Conservation (phyloP, 2,888 invertebrate species). For the Catocala fraxini region DNA sequence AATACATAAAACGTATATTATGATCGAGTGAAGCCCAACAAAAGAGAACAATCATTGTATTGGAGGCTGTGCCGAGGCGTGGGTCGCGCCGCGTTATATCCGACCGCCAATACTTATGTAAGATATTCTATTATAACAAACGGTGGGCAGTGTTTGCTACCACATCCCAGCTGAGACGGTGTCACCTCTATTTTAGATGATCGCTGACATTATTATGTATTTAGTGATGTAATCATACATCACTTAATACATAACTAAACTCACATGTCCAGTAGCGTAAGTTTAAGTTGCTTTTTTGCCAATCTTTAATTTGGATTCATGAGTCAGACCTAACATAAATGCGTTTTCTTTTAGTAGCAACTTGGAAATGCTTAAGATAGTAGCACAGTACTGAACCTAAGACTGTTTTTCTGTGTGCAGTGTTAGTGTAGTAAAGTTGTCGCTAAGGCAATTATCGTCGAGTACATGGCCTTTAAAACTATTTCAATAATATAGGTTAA, state of each 20-base stretch:
- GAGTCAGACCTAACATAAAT: too few species aligned
- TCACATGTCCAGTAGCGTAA: too few species aligned
- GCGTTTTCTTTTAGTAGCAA: too few species aligned
- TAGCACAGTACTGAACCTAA: too few species aligned
- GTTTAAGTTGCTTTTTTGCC: too few species aligned
- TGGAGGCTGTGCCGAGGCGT: conserved; percentile 51
- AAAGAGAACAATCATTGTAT: conserved; percentile 50
- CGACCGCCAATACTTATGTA: conserved; percentile 55
- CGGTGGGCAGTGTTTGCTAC: conserved; percentile 61
- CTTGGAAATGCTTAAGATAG: too few species aligned
- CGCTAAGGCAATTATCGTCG: too few species aligned
- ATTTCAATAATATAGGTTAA: too few species aligned
- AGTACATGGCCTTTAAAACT: too few species aligned
- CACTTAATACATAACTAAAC: conserved; percentile 40
- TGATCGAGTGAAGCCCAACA: conserved; percentile 41
- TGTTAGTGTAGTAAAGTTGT: too few species aligned
- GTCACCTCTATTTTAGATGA: conserved; percentile 74
- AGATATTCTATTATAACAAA: conserved; percentile 55
- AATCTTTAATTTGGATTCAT: too few species aligned
- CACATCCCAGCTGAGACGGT: conserved; percentile 51
- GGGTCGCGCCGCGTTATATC: conserved; percentile 64
- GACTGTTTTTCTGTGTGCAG: too few species aligned
- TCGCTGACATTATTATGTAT: conserved; percentile 46
- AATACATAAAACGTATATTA: conserved; percentile 36
- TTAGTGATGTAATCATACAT: conserved; percentile 21